Evolutionary conservation across 2,113 vertebrate genomes (phyloP).

Genomic region (Gymnocephalus cernua): DNA sequence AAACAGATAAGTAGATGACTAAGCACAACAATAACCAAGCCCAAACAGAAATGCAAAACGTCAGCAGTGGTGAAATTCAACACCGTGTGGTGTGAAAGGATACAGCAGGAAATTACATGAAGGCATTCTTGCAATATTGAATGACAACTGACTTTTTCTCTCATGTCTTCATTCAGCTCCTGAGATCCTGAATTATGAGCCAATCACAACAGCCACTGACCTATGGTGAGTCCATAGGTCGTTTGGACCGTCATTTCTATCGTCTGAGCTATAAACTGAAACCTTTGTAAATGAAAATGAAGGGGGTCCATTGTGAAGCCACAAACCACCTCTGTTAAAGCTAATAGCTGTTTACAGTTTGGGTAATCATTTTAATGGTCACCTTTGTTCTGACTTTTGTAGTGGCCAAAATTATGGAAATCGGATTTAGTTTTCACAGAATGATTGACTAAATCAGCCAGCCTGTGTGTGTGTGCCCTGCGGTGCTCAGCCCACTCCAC

Average conservation of each 20-base stretch:
- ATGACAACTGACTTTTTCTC: not conserved
- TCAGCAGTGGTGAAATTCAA: not conserved
- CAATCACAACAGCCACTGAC: slow-evolving; percentile 97
- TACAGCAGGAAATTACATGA: not conserved
- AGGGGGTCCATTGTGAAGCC: not conserved
- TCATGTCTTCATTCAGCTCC: slow-evolving; percentile 86
- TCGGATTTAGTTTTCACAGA: not conserved
- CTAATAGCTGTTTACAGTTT: slow-evolving; percentile 24
- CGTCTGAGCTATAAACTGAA: not conserved
- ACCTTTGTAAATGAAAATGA: not conserved
- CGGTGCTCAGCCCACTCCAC: too few relatives aligned
- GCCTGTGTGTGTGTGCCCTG: too few relatives aligned
- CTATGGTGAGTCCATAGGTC: slow-evolving; percentile 89
- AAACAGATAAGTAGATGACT: not conserved
- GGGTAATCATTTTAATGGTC: not conserved
- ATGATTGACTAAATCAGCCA: too few relatives aligned
- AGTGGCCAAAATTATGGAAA: not conserved
- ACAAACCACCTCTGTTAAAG: slow-evolving; percentile 2
- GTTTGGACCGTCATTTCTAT: not conserved
- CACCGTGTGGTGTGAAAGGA: not conserved
- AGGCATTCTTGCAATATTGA: not conserved
- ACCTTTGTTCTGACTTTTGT: slow-evolving; percentile 4
- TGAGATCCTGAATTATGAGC: slow-evolving; percentile 97
- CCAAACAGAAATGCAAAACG: not conserved
- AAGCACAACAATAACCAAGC: not conserved